Evolutionary conservation across 1,140 invertebrate genomes (phyloP), one percentile per base, ranked within the genome.

Genomic region (Palaemon carinicauda): DNA sequence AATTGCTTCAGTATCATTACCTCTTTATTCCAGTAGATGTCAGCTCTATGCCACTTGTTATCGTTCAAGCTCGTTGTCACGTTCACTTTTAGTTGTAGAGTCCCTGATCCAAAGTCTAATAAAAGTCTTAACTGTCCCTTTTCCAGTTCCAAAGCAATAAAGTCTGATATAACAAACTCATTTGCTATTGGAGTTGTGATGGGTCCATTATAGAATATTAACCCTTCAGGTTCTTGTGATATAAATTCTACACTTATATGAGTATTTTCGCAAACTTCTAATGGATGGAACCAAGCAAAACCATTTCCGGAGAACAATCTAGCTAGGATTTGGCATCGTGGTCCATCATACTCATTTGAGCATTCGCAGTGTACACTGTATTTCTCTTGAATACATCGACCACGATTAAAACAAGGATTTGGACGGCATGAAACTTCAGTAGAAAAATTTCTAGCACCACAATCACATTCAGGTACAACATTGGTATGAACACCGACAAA

Each of bases 131-230:
- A 97, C 91, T 96, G 96, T n/a, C 98, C 98, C 87, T 96, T 94
- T 91, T 97, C 95, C 89, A 99, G 91, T 92, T 99, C 97, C 41
- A 99, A 92, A 1, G 97, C 96, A 89, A 99, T 97, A 89, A 98
- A 99, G 92, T 99, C 98, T 92, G 92, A 50, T 56, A 97, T 95
- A 92, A 97, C 94, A 87, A 95, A 94, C 93, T 98, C 96, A 91
- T 98, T 97, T 7, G 94, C 91, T 92, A 98, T 96, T 0, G 96
- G 96, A 73, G 96, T 95, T n/a, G 96, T 96, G 89, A 98, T 97
- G 0, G 98, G 98, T 54, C 98, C 98, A 92, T 99, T 99, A 91
- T 99, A 99, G 14, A 99, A 92, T 65, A 99, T 92, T n/a, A 98
- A 92, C 2, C 98, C 98, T 91, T 98, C 96, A 0, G 95, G 94